Evolutionary conservation across 2,888 invertebrate genomes (phyloP), one percentile per base, ranked within the genome.

Genomic region (Lucinisca nassula): DNA sequence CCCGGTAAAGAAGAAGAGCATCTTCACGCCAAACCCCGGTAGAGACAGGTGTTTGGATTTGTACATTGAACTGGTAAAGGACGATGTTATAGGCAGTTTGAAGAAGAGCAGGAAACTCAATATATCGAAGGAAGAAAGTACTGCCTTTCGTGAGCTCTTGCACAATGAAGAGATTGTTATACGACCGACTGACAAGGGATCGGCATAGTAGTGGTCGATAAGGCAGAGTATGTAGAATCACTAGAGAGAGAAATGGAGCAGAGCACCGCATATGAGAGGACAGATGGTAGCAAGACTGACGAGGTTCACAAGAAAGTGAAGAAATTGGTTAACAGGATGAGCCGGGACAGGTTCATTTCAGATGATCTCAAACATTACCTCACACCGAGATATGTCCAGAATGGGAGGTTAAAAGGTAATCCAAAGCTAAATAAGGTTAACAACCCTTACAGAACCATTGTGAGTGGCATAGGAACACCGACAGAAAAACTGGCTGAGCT

Each of bases 401-500:
- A 55, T 10, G 83, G 77, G 24, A 72, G 51, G 40, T 35, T 83
- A 8, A 82, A 83, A 27, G 78, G 83, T 1, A 83, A 77, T 45
- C 83, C 78, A 0, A 83, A 83, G 30, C 32, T 83, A 17, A 77
- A 83, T 27, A 82, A 77, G 49, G 27, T 30, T 32, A 38, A 38
- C 6, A 30, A 49, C 12, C 77, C 82, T 10, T 51, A 27, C 17
- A 32, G 72, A 55, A 73, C 38, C 8, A 78, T 83, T 0, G 83
- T 83, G 2, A 77, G 38, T 55, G 70, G 70, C 0, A 70, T 82
- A 30, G 27, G 38, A 24, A 72, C 83, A 55, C 72, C 73, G 12
- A 83, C 78, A 17, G 83, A 78, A 32, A 83, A 32, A 38, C 21
- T 70, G 27, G 83, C 83, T 24, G 78, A 83, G 37, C 24, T 74